Conservation (phyloP, 2,888 invertebrate species). For the Tryphoninae sp. region DNA sequence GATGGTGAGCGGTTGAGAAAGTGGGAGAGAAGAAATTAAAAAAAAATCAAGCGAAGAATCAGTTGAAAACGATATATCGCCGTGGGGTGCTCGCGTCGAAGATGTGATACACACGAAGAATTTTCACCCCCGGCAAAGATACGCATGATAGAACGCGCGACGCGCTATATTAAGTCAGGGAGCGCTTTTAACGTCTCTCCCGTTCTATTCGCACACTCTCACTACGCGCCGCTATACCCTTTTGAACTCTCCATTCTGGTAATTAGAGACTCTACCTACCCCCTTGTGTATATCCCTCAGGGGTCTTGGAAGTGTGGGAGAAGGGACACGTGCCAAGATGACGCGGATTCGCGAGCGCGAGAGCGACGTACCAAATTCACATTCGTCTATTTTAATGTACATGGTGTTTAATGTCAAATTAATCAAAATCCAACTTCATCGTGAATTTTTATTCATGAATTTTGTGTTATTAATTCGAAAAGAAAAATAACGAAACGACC, state of each 20-base stretch:
- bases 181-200: slow-evolving; percentile 31
- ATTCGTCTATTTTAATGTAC: background rate
- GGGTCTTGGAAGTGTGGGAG: slow-evolving; percentile 33
- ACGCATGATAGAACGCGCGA: slow-evolving; percentile 36
- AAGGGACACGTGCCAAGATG: slow-evolving; percentile 30
- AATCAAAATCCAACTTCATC: no score
- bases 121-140: slow-evolving; percentile 19
- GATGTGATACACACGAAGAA: slow-evolving; percentile 33
- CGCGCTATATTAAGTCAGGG: slow-evolving; percentile 46
- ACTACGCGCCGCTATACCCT: slow-evolving; percentile 46
- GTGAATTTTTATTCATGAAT: no score
- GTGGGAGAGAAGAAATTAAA: slow-evolving; percentile 7
- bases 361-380: background rate
- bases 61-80: slow-evolving; percentile 36
- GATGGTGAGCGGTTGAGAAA: slow-evolving; percentile 29
- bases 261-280: slow-evolving; percentile 57
- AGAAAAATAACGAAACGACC: no score
- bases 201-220: slow-evolving; percentile 8
- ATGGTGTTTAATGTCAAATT: no score
- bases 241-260: slow-evolving; percentile 63
- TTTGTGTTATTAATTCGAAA: no score
- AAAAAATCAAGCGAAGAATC: slow-evolving; percentile 13
- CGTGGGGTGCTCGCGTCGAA: slow-evolving; percentile 42
- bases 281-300: slow-evolving; percentile 35
- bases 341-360: slow-evolving; percentile 7